Evolutionary conservation across 2,113 vertebrate species (phyloP), one percentile per base, ranked within the genome.

Genomic region (Protomyctophum bolini): DNA sequence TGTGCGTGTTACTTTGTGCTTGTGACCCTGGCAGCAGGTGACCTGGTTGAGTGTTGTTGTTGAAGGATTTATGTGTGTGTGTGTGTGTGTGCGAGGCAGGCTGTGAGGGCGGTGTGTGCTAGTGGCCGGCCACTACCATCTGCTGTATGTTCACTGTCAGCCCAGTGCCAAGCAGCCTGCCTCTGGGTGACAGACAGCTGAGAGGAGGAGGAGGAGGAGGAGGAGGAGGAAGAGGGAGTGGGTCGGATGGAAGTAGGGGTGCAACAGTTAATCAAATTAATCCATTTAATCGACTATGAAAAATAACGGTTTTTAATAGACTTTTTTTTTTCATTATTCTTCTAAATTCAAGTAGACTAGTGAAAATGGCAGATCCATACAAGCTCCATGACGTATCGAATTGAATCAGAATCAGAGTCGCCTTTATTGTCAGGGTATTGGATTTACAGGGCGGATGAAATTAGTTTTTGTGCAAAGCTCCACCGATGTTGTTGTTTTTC

Each of bases 81-180:
- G 76, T 73, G 74, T 72, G 80, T 29, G 52, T 10, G 59, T 60
- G 67, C 1, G 33, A 41, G 33, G 29, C 7, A 8, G 15, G 10
- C 2, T 41, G 33, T 41, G 33, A 68, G 75, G 83, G 21, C 21
- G 21, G 77, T 85, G 84, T 88, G 87, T 85, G 88, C 87, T 88
- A 81, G 91, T 89, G 84, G 83, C 84, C 73, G 85, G 75, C 85
- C 84, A 86, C 83, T 83, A 87, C 91, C 91, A 92, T 93, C 92
- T 93, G 92, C 89, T 89, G 75, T 73, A 74, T 68, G 84, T 77
- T 85, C 89, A 79, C 86, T 67, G 77, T 78, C 75, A 73, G 70
- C 60, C 83, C 70, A 4, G 61, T 83, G 92, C 92, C 91, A 91
- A 89, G 61, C 77, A 72, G 66, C 72, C 73, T 83, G 92, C 89